Evolutionary conservation across 2,113 vertebrate species (phyloP).

Genomic region (Coracopsis vasa): DNA sequence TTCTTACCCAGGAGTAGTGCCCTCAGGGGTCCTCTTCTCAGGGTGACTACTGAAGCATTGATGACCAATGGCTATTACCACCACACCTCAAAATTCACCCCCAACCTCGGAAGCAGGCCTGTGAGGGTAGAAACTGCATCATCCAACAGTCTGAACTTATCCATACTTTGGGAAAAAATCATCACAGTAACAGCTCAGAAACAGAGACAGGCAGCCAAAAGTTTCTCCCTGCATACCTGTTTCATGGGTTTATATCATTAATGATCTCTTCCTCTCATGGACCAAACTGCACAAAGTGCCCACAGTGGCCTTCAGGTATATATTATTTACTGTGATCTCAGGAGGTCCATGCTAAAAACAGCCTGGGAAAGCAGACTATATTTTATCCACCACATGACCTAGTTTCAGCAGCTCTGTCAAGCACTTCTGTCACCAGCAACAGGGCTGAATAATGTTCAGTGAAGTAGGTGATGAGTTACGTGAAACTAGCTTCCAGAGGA

Average conservation of each 20-base stretch:
- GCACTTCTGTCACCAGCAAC: conserved; percentile 10
- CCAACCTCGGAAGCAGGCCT: not conserved
- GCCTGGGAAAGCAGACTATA: not conserved
- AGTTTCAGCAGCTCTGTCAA: conserved; percentile 39
- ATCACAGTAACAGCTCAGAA: not conserved
- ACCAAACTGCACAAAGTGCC: not conserved
- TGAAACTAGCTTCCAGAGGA: conserved; percentile 15
- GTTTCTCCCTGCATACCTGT: not conserved
- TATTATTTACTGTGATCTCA: not conserved
- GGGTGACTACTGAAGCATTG: rapidly evolving
- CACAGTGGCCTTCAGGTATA: not conserved
- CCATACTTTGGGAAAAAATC: not conserved
- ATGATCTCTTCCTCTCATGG: not conserved
- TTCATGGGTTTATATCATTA: rapidly evolving
- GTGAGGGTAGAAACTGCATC: not conserved
- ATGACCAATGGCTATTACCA: not conserved
- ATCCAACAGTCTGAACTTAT: not conserved
- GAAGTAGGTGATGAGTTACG: conserved; percentile 23
- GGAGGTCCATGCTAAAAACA: not conserved
- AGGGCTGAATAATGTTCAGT: conserved; percentile 16
- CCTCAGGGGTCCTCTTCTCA: not conserved
- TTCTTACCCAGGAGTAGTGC: not conserved
- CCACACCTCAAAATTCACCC: not conserved
- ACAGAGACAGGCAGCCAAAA: not conserved
- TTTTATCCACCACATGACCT: conserved; percentile 16